Evolutionary conservation across 2,888 invertebrate species (phyloP), one percentile per base, ranked within the genome.

Genomic region (Trachelus iudaicus): DNA sequence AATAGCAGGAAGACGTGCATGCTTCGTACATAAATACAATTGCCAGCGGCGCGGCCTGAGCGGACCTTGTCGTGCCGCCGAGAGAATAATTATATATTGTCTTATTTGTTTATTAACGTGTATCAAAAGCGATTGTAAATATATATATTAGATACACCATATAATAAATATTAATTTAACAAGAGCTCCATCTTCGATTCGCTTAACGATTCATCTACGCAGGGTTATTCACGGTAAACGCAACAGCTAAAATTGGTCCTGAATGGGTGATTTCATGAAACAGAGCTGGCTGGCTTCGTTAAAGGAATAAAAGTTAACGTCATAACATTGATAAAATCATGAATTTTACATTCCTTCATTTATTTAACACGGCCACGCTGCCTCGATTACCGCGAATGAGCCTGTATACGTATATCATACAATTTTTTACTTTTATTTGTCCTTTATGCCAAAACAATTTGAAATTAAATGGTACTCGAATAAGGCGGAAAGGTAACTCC

Each of bases 101-200:
- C 85, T 85, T 87, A 82, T 84, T 87, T 82, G 85, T 88, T 87
- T 88, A 40, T 40, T 40, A 85, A 87, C 85, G 84, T 88, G 87
- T 88, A 88, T 86, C 83, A 85, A 40, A 87, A 87, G 80, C 87
- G 85, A 88, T 85, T 88, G 88, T 88, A 88, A 87, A 88, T 88
- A 87, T 88, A 87, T 87, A 88, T 87, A 88, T 87, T 88, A 88
- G 87, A 88, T 88, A 88, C 88, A 88, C 83, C 87, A 81, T 86
- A 88, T 85, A 88, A 87, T 88, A 88, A 88, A 88, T 86, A 87
- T 75, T 88, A 88, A 88, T 88, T 88, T 88, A 88, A 87, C 87
- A 86, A 76, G 69, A 69, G 30, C 69, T 33, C 30, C 4, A 6
- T 69, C n/a, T 30, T 69, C 69, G 40, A 40, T 15, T 40, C 15